Conservation (phyloP, 2,888 invertebrate species). For the Oxycera nigricornis region DNA sequence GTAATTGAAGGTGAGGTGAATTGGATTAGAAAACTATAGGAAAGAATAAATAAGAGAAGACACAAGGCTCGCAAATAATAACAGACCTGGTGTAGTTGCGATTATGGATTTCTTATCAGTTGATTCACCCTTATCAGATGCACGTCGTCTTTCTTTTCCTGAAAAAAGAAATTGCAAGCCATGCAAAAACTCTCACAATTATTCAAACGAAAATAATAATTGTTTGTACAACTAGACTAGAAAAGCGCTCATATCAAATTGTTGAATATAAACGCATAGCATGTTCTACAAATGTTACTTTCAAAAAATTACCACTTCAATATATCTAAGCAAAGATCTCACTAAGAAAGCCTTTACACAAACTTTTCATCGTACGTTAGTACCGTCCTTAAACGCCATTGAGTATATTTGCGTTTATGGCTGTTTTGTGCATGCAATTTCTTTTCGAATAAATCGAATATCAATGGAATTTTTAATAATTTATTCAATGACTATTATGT, state of each 20-base stretch:
- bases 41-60: conserved; percentile 5
- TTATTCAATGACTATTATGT: neutral
- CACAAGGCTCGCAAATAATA: conserved; percentile 50
- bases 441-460: neutral
- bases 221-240: neutral
- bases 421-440: conserved; percentile 7
- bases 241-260: neutral
- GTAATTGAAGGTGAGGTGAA: neutral
- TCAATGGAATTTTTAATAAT: neutral
- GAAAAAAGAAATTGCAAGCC: conserved; percentile 62
- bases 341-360: neutral
- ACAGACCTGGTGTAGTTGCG: conserved; percentile 63
- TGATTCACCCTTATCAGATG: conserved; percentile 63
- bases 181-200: conserved; percentile 55
- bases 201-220: conserved; percentile 24
- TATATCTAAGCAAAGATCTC: neutral
- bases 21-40: neutral
- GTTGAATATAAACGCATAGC: neutral
- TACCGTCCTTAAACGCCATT: neutral
- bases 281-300: neutral
- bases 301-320: conserved; percentile 2
- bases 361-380: neutral
- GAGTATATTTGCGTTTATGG: neutral
- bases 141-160: conserved; percentile 62
- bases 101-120: conserved; percentile 62